Percentiles rank a stretch among this genome's conserved stretches.
Evolutionary conservation across 2,797 vertebrate species (phyloP).

Genomic region (Periophthalmus magnuspinnatus): DNA sequence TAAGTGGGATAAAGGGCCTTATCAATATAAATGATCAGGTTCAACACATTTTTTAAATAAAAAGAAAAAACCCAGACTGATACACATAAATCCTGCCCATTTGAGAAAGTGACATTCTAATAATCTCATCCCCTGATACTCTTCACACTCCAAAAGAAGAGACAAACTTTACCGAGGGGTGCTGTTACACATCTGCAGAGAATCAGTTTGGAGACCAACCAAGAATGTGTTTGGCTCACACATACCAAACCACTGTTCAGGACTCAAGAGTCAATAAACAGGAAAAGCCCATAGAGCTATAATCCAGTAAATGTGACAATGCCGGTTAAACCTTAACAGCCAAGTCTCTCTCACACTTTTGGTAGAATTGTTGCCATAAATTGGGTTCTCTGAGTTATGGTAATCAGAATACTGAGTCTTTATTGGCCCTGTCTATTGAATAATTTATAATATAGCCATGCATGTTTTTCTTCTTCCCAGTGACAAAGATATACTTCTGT

Average conservation of each 20-base stretch:
- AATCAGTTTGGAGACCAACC: conserved; percentile 31
- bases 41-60: not conserved
- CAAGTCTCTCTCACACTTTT: not conserved
- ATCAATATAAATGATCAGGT: not conserved
- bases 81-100: not conserved
- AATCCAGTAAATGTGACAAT: not conserved
- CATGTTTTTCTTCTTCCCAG: not conserved
- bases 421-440: too few species aligned
- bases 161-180: conserved; percentile 53
- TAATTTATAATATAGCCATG: not conserved
- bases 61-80: not conserved
- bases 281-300: not conserved
- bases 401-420: not conserved
- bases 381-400: not conserved
- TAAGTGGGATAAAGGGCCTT: too few species aligned
- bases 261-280: not conserved
- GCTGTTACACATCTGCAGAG: conserved; percentile 50
- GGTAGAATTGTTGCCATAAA: not conserved
- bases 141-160: conserved; percentile 66
- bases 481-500: not conserved
- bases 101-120: not conserved
- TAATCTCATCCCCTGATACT: conserved; percentile 14
- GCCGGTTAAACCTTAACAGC: not conserved
- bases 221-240: conserved; percentile 47
- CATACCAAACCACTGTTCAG: not conserved